phyloP scores from a whole-genome alignment of 1,140 invertebrate genomes.

The Rhyzopertha dominica region DNA sequence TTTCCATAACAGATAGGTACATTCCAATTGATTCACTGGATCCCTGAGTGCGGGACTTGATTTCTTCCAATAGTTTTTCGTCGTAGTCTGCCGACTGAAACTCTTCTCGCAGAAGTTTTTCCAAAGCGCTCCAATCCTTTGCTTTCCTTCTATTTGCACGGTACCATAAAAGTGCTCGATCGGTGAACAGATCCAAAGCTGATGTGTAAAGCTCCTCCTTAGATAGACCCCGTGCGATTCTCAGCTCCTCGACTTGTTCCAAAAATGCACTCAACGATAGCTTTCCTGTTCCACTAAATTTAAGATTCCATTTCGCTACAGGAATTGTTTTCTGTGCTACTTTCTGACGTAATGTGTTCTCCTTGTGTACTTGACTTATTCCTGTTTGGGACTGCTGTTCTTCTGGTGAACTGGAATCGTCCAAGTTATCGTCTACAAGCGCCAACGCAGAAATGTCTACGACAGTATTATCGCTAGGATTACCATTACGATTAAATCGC shows the following conservation, averaged over 20 bases:
- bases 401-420: too few relatives aligned
- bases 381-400: too few relatives aligned
- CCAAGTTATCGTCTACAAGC: too few relatives aligned
- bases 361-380: too few relatives aligned
- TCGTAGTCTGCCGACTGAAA: constrained; percentile 27
- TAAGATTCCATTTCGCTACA: constrained; percentile 14
- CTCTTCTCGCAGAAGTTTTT: constrained; percentile 20
- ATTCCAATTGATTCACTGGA: constrained; percentile 28
- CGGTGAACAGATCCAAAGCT: constrained; percentile 30
- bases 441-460: too few relatives aligned
- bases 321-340: too few relatives aligned
- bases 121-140: constrained; percentile 24
- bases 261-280: constrained; percentile 29
- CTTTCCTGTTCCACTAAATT: constrained; percentile 4
- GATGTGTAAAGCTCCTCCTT: constrained; percentile 21
- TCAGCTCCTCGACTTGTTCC: constrained; percentile 28
- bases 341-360: too few relatives aligned
- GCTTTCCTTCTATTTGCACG: constrained; percentile 22
- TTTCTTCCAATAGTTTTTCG: constrained; percentile 33
- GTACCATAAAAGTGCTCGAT: constrained; percentile 29
- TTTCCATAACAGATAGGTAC: constrained; percentile 35
- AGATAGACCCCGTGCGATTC: constrained; percentile 25
- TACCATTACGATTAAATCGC: too few relatives aligned
- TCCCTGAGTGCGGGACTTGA: constrained; percentile 30
- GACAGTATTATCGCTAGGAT: too few relatives aligned